Percentiles rank a stretch among this genome's conserved stretches.
These are phyloP conservation scores for Thera britannica DNA, from an alignment of 2,888 invertebrate genomes.

Conservation along the genomic window DNA sequence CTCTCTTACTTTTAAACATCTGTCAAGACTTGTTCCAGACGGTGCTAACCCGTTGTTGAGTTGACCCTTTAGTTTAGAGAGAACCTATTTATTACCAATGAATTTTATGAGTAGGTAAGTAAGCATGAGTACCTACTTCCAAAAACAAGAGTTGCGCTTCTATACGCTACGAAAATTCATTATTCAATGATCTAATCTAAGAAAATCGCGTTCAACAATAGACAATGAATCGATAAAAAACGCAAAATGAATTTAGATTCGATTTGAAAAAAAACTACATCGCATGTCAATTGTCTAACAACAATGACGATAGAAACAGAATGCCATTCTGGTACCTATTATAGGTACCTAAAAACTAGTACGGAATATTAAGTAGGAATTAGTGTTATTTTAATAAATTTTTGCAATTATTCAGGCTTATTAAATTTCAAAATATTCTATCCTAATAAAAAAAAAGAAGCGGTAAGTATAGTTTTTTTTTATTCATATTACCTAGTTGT, in stretches of 20 bases:
- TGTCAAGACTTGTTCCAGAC: no score
- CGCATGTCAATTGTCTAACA: conserved; percentile 40
- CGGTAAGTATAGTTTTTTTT: no score
- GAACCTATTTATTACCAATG: no score
- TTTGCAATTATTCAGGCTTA: no score
- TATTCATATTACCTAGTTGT: no score
- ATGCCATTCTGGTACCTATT: conserved; percentile 5
- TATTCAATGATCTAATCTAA: conserved; percentile 28
- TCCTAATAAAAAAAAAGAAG: no score
- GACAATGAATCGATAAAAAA: conserved; percentile 48
- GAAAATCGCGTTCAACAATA: conserved; percentile 45
- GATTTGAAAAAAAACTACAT: conserved; percentile 36
- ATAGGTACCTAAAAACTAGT: neutral
- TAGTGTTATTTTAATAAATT: neutral
- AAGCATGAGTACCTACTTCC: no score
- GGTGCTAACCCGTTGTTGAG: no score
- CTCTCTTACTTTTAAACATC: no score
- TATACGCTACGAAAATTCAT: neutral
- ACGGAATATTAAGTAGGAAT: neutral
- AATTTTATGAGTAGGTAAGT: no score
- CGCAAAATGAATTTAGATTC: conserved; percentile 46
- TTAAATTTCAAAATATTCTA: no score
- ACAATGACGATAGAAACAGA: conserved; percentile 35
- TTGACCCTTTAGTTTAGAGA: no score
- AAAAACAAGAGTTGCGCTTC: conserved; percentile 6